A percentile compares a stretch with the other conserved stretches of the same genome.
phyloP scores from a whole-genome alignment of 2,888 invertebrate species.

The Diadromus collaris region DNA sequence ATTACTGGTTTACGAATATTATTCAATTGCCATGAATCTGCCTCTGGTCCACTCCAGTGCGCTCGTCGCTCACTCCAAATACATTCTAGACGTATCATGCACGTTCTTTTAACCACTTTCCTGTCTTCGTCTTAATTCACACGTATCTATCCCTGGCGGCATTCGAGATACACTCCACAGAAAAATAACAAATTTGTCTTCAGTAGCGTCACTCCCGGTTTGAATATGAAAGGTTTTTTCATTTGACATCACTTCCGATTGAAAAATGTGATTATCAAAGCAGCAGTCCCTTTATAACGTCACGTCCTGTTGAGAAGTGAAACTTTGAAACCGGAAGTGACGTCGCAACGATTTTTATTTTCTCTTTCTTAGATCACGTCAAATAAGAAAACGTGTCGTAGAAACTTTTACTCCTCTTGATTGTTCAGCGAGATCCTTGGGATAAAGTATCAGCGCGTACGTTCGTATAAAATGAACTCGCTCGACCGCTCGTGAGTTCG shows the following conservation, averaged over 20 bases:
- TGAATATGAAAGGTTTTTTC: background rate
- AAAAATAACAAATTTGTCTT: no score
- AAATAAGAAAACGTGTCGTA: background rate
- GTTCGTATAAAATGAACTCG: constrained; percentile 5
- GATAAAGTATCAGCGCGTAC: background rate
- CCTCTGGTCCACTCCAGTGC: no score
- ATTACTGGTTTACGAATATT: no score
- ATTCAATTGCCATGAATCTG: no score
- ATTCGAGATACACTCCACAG: no score
- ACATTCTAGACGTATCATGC: no score
- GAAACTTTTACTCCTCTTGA: background rate
- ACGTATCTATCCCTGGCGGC: no score
- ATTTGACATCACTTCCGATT: no score
- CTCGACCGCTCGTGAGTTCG: constrained; percentile 7
- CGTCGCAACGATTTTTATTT: background rate
- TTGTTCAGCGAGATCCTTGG: background rate
- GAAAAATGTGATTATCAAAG: background rate
- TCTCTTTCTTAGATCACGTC: background rate
- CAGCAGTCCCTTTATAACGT: background rate
- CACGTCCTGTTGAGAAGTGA: background rate
- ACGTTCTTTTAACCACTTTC: no score
- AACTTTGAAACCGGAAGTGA: background rate
- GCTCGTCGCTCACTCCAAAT: no score
- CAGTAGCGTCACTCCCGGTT: background rate
- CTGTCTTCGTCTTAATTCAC: no score